Base-by-base conservation (phyloP, 1,140 invertebrate species). In the Drosophila kikkawai region DNA sequence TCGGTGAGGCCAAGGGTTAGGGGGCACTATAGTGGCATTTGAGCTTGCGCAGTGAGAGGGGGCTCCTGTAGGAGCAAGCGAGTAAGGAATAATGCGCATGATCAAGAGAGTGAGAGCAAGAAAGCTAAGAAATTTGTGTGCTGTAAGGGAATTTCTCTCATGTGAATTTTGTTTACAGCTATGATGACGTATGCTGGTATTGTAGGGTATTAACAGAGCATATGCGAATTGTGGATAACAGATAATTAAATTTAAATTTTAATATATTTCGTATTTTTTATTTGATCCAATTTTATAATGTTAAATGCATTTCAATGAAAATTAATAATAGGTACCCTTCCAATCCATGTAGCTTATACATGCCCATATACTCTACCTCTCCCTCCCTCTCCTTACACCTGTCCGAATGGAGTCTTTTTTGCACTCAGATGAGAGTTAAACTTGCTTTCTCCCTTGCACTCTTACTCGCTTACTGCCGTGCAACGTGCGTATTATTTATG, bases 401-500 rank as follows among this genome's bases (percentile, higher is more conserved):
- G 69, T 32, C 66, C 58, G 34, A 47, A 37, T 57, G 67, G 60
- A 58, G 70, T 53, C 80, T 44, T 71, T 83, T 84, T 71, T 61
- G 60, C 68, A 73, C 44, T 15, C 53, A 82, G 71, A 68, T 69
- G 66, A 82, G 73, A 48, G 64, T 53, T 63, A 32, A 45, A 15
- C 37, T 7, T 56, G 12, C 44, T 41, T 36, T 36, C 48, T 44
- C 37, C 26, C 9, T 57, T n/a, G 7, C 37, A 12, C 44, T 47
- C 45, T 12, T 36, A 19, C 47, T 9, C n/a, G 32, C 34, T 19
- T 15, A 41, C 26, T 29, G 37, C 19, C 26, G 53, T 39, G 39
- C 80, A 80, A 61, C 71, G 83, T 87, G 85, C 81, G 80, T 90
- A 78, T 88, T 88, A 88, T 88, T 88, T 88, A 90, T 88, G 84